Conservation (phyloP, 2,888 invertebrate species). For the Polydesmus complanatus region DNA sequence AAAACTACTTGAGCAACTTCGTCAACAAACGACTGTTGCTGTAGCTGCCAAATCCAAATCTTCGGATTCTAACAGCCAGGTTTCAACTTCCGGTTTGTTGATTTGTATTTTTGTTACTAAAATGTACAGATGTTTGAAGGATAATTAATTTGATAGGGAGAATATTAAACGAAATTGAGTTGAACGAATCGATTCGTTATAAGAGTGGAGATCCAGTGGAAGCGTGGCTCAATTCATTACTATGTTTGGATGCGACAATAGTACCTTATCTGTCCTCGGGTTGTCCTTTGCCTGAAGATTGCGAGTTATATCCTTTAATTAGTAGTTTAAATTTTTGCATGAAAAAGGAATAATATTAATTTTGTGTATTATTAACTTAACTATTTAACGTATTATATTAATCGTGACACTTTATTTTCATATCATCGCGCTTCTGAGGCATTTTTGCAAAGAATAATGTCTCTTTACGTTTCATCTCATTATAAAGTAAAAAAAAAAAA, state of each 20-base stretch:
- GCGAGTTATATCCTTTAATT: conserved; percentile 53
- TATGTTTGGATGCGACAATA: conserved; percentile 76
- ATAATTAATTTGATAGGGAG: conserved; percentile 26
- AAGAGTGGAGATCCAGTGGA: conserved; percentile 73
- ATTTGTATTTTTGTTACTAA: neutral
- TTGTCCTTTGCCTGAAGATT: conserved; percentile 74
- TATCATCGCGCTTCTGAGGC: conserved; percentile 86
- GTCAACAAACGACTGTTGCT: conserved; percentile 44
- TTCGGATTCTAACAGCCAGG: neutral
- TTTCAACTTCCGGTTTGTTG: neutral
- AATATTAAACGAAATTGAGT: conserved; percentile 36
- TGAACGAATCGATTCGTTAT: conserved; percentile 93
- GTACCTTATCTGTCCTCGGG: conserved; percentile 54
- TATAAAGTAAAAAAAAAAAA: conserved; percentile 53
- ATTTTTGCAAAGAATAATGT: conserved; percentile 80
- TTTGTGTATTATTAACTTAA: conserved; percentile 2
- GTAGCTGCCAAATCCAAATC: conserved; percentile 30
- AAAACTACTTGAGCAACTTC: conserved; percentile 80
- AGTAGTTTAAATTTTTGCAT: conserved; percentile 3
- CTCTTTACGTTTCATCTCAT: conserved; percentile 92
- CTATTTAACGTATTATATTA: conserved; percentile 14
- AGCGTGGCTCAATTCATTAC: conserved; percentile 72
- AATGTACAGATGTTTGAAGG: conserved; percentile 1
- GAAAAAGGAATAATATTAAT: neutral
- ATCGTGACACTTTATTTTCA: conserved; percentile 84